Evolutionary conservation across 2,113 vertebrate genomes (phyloP).

Genomic region (Channa argus): DNA sequence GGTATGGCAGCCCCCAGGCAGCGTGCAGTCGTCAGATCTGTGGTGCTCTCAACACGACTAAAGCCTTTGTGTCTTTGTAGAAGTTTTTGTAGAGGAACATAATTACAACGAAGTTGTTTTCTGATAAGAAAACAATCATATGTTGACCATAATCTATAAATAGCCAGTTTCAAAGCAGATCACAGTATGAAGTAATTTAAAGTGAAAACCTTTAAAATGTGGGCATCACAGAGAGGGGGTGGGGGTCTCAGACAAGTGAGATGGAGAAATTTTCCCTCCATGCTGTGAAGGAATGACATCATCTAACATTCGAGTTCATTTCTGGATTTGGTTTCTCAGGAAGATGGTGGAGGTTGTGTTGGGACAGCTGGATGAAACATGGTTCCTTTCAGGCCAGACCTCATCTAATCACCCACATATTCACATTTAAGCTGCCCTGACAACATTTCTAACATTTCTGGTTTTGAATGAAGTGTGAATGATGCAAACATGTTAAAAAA

Average conservation of each 20-base stretch:
- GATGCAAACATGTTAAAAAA: too few species aligned
- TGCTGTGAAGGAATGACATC: slow-evolving; percentile 36
- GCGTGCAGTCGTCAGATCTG: slow-evolving; percentile 64
- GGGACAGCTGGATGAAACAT: slow-evolving; percentile 8
- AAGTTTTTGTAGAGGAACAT: too few species aligned
- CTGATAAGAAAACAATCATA: neutral
- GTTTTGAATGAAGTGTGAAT: neutral
- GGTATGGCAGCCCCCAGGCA: slow-evolving; percentile 59
- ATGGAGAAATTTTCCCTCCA: slow-evolving; percentile 13
- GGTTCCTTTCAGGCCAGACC: neutral
- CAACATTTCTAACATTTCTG: neutral
- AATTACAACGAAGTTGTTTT: slow-evolving; percentile 9
- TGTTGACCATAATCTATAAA: too few species aligned
- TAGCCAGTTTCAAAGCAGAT: too few species aligned
- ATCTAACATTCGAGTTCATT: slow-evolving; percentile 3
- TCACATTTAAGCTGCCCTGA: neutral
- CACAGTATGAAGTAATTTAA: too few species aligned
- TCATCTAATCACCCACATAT: neutral
- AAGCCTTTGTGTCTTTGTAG: neutral
- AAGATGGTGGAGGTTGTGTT: slow-evolving; percentile 5
- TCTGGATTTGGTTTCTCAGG: neutral
- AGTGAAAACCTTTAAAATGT: neutral
- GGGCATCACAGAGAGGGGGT: neutral
- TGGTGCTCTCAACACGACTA: slow-evolving; percentile 9
- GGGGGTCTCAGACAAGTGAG: neutral